Evolutionary conservation across 2,797 vertebrate species (phyloP), one percentile per base, ranked within the genome.

Genomic region (Valencia hispanica): DNA sequence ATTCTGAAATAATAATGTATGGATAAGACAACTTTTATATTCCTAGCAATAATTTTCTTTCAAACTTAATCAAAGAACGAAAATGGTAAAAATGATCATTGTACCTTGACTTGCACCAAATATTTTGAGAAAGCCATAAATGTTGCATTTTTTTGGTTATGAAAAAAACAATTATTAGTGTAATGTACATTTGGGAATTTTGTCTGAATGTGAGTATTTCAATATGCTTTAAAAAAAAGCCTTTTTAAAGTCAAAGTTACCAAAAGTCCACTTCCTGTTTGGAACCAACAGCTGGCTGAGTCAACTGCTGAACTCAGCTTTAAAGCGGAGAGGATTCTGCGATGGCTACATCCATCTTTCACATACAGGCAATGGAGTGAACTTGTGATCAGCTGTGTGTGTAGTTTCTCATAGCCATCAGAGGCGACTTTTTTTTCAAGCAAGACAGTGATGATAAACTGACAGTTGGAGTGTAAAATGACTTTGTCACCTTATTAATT

Each of bases 401-500:
- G 51, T 65, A 39, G 39, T 39, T 41, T 55, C 41, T 80, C n/a
- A 43, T 65, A 61, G 57, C 68, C 5, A 48, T 65, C 41, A 71
- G 15, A 72, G 53, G 25, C 20, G 0, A 3, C 12, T 61, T 63
- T 43, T 43, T 8, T 36, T n/a, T 50, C 3, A 70, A 55, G 18
- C 41, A 69, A 69, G 45, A 51, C 3, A 20, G 20, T 30, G 11
- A 74, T 65, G 73, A 70, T 79, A 72, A 79, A 68, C 43, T 59
- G 61, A 72, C 27, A 74, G 47, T 41, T 78, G 30, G 43, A 36
- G 32, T 47, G 47, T 72, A 68, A 70, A 68, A 70, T 76, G 22
- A 80, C 69, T 53, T 68, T 68, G 51, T 70, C 78, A 75, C 63
- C 69, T 53, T 78, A 36, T 57, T 75, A 80, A 75, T 61, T 78